phyloP scores from a whole-genome alignment of 2,888 invertebrate genomes.

The Dryadula phaetusa region DNA sequence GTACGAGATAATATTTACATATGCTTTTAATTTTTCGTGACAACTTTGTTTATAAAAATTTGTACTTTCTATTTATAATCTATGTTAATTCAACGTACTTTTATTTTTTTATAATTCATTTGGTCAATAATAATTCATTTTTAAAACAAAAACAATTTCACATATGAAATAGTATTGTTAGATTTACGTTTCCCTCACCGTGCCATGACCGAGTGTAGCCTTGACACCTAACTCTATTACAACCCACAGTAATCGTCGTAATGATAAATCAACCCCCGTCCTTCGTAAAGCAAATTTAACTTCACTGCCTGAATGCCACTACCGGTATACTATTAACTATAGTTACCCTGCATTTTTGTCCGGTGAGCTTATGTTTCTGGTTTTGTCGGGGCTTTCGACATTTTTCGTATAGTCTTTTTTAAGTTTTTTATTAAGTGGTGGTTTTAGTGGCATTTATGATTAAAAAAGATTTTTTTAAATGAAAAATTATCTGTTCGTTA shows the following conservation, averaged over 20 bases:
- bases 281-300: slow-evolving; percentile 24
- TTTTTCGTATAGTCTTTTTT: too few species aligned
- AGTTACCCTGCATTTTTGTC: not conserved
- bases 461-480: too few species aligned
- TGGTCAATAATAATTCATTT: not conserved
- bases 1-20: too few species aligned
- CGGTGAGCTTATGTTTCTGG: not conserved
- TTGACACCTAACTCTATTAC: slow-evolving; percentile 25
- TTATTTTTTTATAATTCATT: too few species aligned
- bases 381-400: not conserved
- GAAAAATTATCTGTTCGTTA: too few species aligned
- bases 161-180: not conserved
- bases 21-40: too few species aligned
- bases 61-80: too few species aligned
- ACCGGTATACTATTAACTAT: not conserved
- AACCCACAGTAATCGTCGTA: slow-evolving; percentile 27
- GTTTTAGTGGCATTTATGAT: too few species aligned
- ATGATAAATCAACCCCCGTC: slow-evolving; percentile 34
- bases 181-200: not conserved
- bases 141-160: not conserved
- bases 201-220: slow-evolving; percentile 1
- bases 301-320: slow-evolving; percentile 10
- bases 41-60: too few species aligned
- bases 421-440: too few species aligned
- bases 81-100: too few species aligned